Evolutionary conservation across 2,888 invertebrate genomes (phyloP).

Genomic region (Spatulosminthurus flaviceps): DNA sequence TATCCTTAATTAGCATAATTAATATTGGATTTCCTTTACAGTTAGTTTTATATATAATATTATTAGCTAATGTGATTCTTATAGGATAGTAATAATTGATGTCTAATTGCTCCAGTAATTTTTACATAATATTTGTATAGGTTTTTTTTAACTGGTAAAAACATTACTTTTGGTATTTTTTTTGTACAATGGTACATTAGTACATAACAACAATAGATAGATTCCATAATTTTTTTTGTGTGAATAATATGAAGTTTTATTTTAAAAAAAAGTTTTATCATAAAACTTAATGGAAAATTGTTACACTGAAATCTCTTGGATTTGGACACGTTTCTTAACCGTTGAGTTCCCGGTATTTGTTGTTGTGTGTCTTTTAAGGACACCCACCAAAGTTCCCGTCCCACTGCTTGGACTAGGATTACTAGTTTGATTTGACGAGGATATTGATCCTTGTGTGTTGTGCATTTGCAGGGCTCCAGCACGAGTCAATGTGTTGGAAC

Average conservation of each 20-base stretch:
- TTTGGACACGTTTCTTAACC: constrained; percentile 87
- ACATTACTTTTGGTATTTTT: constrained; percentile 17
- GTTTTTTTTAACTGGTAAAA: constrained; percentile 20
- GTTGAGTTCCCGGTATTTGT: constrained; percentile 66
- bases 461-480: constrained; percentile 35
- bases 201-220: constrained; percentile 11
- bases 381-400: constrained; percentile 64
- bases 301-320: constrained; percentile 86
- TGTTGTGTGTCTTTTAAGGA: constrained; percentile 65
- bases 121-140: neutral
- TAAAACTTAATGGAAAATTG: too few species aligned
- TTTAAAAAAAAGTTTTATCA: neutral
- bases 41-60: too few species aligned
- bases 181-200: constrained; percentile 27
- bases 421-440: constrained; percentile 71
- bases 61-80: too few species aligned
- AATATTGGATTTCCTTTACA: too few species aligned
- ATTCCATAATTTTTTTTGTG: neutral
- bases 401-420: constrained; percentile 64
- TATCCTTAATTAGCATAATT: too few species aligned
- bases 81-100: too few species aligned
- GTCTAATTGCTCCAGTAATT: neutral
- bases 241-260: neutral
- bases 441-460: constrained; percentile 15
- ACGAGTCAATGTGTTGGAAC: constrained; percentile 40